These are phyloP conservation scores for Caerostris extrusa DNA, from an alignment of 1,140 invertebrate species.

Conservation along the genomic window DNA sequence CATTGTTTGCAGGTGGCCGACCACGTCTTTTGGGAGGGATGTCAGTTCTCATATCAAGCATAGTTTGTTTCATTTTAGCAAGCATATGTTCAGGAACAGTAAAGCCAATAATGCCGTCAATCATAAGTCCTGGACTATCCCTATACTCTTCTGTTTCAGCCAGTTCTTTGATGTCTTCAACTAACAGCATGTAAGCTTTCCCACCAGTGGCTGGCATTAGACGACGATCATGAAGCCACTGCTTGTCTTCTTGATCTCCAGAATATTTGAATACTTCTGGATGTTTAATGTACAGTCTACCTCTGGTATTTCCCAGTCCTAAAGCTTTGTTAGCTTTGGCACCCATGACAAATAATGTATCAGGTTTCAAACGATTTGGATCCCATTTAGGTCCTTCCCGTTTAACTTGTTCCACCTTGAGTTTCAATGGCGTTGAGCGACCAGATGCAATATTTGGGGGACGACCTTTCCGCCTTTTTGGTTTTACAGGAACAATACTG, in stretches of 20 bases:
- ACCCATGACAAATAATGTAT: slow-evolving; percentile 90
- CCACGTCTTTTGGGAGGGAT: slow-evolving; percentile 73
- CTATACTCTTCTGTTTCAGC: slow-evolving; percentile 88
- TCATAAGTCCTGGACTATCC: slow-evolving; percentile 85
- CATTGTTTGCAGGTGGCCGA: slow-evolving; percentile 30
- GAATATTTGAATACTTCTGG: slow-evolving; percentile 89
- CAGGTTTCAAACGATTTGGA: slow-evolving; percentile 86
- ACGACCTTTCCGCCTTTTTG: slow-evolving; percentile 80
- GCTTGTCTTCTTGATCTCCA: slow-evolving; percentile 90
- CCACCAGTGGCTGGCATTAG: slow-evolving; percentile 89
- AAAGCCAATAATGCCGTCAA: slow-evolving; percentile 88
- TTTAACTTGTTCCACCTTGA: slow-evolving; percentile 81
- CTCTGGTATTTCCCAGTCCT: slow-evolving; percentile 88
- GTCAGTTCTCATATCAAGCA: slow-evolving; percentile 81
- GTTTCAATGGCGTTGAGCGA: slow-evolving; percentile 81
- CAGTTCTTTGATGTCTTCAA: slow-evolving; percentile 90
- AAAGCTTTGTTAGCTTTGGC: slow-evolving; percentile 87
- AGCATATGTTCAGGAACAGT: slow-evolving; percentile 88
- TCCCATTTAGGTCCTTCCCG: slow-evolving; percentile 87
- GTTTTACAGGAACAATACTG: slow-evolving; percentile 79
- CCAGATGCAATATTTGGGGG: slow-evolving; percentile 80
- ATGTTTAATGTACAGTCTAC: slow-evolving; percentile 89
- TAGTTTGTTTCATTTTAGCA: slow-evolving; percentile 85
- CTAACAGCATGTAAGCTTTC: slow-evolving; percentile 90
- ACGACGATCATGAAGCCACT: slow-evolving; percentile 89